Base-by-base conservation (phyloP, 2,113 vertebrate genomes). In the Cairina moschata region DNA sequence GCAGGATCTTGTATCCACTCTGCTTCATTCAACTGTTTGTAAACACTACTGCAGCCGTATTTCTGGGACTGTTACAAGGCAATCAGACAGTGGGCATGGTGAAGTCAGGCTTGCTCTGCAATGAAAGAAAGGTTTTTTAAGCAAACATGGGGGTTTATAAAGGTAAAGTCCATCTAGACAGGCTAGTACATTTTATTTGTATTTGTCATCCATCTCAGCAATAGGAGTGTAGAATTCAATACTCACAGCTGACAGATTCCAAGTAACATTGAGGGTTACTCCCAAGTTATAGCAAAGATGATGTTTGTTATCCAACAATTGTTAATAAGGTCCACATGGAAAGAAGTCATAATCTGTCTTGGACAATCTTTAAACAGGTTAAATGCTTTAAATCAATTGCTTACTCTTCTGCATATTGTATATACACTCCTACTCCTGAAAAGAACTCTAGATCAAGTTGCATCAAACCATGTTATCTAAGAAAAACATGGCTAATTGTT, bases 11-110 rank as follows among this genome's bases (percentile, higher is more conserved):
- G 17, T 62, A 21, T 44, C 85, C 78, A 38, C 18, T 22, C 32
- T 54, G 34, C n/a, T 93, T 75, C 76, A 40, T 94, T 88, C 83
- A 88, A 50, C 38, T 87, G 76, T 60, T 59, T 92, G 58, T 67
- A 46, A 76, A 12, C 28, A 3, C 54, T n/a, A 29, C 58, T 73
- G 36, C 81, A 68, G 13, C 74, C 78, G 34, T 79, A 15, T 58
- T 74, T 52, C 77, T 80, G 67, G 63, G 48, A 25, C 44, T 26
- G 11, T 56, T 42, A 36, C 32, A n/a, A 81, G 44, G 26, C 28
- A 56, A 18, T 60, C 28, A 40, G 29, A 32, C 63, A 58, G 16
- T 16, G 38, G 34, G 32, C 44, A 74, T 15, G 2, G 0, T 46
- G 46, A 83, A 83, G 18, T 54, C 67, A 34, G 31, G 7, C 26